Evolutionary conservation across 2,888 invertebrate genomes (phyloP).

Genomic region (Argyra leucocephala): DNA sequence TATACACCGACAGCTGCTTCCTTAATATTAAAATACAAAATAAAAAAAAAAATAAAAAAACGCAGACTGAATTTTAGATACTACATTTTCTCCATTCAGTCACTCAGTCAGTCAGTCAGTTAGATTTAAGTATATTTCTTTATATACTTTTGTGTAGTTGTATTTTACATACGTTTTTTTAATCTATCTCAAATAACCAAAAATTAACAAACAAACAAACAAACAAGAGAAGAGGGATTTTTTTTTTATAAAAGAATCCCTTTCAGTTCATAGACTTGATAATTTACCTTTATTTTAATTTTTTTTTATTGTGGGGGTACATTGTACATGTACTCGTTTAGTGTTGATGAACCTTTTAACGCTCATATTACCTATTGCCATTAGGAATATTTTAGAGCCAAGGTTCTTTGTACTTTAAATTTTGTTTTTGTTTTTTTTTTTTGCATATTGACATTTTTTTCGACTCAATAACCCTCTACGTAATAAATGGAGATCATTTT

Average conservation of each 20-base stretch:
- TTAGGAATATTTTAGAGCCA: background rate
- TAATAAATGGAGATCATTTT: background rate
- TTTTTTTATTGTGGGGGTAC: background rate
- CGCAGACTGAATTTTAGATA: background rate
- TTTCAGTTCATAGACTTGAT: background rate
- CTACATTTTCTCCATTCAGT: no score
- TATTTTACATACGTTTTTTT: background rate
- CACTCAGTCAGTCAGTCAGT: no score
- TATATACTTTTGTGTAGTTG: background rate
- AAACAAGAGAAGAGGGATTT: no score
- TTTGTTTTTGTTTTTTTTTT: background rate
- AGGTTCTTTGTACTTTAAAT: background rate
- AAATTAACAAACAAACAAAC: background rate
- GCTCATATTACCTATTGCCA: no score
- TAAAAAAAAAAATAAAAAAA: background rate
- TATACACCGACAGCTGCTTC: slow-evolving; percentile 6
- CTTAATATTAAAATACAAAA: background rate
- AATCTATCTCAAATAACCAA: slow-evolving; percentile 1
- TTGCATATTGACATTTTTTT: background rate
- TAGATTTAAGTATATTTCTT: background rate
- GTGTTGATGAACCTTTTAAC: background rate
- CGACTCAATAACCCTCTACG: background rate
- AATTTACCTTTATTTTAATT: background rate
- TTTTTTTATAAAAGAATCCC: background rate
- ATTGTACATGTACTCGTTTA: background rate